phyloP scores from a whole-genome alignment of 2,888 invertebrate genomes.

The Platycheirus albimanus region DNA sequence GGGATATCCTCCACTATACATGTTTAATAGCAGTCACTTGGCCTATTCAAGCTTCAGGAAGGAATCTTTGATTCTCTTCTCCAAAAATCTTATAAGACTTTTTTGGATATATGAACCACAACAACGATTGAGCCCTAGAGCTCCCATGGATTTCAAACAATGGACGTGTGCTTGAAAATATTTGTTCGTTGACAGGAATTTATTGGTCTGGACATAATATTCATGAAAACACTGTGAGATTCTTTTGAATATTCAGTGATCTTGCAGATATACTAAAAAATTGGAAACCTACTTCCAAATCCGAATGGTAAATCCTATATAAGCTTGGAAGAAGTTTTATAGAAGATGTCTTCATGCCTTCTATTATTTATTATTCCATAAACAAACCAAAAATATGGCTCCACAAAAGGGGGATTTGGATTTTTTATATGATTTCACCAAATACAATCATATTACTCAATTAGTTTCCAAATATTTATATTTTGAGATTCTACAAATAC shows the following conservation, averaged over 20 bases:
- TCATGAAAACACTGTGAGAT: slow-evolving; percentile 33
- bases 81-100: slow-evolving; percentile 67
- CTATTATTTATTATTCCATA: no score
- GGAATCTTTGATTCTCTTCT: slow-evolving; percentile 52
- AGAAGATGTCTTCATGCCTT: no score
- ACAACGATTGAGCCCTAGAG: slow-evolving; percentile 44
- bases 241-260: slow-evolving; percentile 33
- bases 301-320: no score
- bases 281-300: no score
- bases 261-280: slow-evolving; percentile 1
- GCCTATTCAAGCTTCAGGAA: slow-evolving; percentile 48
- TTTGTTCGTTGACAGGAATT: slow-evolving; percentile 75
- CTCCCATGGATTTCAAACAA: slow-evolving; percentile 74
- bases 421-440: no score
- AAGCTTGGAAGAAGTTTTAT: no score
- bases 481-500: no score
- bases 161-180: slow-evolving; percentile 76
- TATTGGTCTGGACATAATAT: slow-evolving; percentile 75
- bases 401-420: no score
- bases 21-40: slow-evolving; percentile 20
- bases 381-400: no score
- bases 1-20: slow-evolving; percentile 11
- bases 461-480: no score
- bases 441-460: no score
- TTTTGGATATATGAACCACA: slow-evolving; percentile 36